phyloP scores from a whole-genome alignment of 2,113 vertebrate species.

The Pogona vitticeps region DNA sequence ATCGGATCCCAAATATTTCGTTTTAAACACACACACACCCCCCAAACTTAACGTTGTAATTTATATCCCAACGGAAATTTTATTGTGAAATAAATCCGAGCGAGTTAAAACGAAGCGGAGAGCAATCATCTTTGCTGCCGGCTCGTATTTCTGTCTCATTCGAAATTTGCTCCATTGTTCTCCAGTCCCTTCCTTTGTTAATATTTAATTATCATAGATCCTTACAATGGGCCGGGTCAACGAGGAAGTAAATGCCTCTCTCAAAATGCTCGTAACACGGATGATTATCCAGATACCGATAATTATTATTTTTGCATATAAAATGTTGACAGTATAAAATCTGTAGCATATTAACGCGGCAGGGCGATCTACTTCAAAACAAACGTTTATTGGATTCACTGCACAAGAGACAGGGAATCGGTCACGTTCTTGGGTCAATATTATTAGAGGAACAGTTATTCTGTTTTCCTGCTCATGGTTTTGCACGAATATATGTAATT shows the following conservation, averaged over 20 bases:
- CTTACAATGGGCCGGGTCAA: constrained; percentile 81
- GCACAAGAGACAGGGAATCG: neutral
- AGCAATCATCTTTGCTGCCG: constrained; percentile 41
- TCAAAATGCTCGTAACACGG: constrained; percentile 56
- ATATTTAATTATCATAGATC: constrained; percentile 93
- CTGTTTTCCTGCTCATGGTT: neutral
- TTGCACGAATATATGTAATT: no score
- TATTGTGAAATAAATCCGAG: neutral
- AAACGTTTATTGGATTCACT: neutral
- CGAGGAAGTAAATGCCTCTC: constrained; percentile 56
- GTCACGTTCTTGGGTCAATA: neutral
- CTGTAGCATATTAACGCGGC: neutral
- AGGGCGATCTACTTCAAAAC: neutral
- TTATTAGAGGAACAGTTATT: neutral
- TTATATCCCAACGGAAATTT: neutral
- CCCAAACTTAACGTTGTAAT: neutral
- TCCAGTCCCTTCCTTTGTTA: constrained; percentile 86
- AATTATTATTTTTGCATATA: constrained; percentile 43
- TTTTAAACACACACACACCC: neutral
- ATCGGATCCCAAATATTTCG: neutral
- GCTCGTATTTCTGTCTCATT: constrained; percentile 64
- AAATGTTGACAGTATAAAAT: constrained; percentile 50
- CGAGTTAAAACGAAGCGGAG: constrained; percentile 21
- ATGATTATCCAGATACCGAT: constrained; percentile 33
- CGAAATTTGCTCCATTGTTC: constrained; percentile 92